Evolutionary conservation across 1,140 invertebrate species (phyloP).

Genomic region (Scaptomyza graminum): DNA sequence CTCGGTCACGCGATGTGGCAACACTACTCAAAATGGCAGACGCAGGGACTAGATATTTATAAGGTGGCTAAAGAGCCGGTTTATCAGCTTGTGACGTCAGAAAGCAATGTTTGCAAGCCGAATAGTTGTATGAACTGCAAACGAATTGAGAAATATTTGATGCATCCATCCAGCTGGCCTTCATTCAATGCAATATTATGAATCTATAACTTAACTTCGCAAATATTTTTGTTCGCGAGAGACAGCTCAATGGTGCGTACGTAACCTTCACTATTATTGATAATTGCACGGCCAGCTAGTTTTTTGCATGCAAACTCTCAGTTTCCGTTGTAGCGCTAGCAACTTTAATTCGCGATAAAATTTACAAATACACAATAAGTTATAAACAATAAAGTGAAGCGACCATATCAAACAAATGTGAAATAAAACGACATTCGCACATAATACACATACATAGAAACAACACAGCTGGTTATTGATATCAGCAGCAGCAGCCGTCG

Average conservation of each 20-base stretch:
- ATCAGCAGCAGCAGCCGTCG: slow-evolving; percentile 16
- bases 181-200: neutral
- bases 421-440: slow-evolving; percentile 13
- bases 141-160: neutral
- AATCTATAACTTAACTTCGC: too few species aligned
- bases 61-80: neutral
- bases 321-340: slow-evolving; percentile 19
- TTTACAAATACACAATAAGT: slow-evolving; percentile 18
- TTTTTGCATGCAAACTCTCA: slow-evolving; percentile 31
- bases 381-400: slow-evolving; percentile 11
- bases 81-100: slow-evolving; percentile 3
- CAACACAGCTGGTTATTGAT: slow-evolving; percentile 30
- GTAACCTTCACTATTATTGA: neutral
- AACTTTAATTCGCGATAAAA: slow-evolving; percentile 24
- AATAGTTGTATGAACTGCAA: neutral
- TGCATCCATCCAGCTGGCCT: neutral
- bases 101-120: neutral
- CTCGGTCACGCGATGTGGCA: neutral
- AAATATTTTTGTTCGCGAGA: neutral
- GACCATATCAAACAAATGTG: neutral
- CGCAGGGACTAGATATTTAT: neutral
- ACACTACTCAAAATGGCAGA: slow-evolving; percentile 10
- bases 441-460: slow-evolving; percentile 5
- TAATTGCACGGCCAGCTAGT: slow-evolving; percentile 6
- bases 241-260: neutral